A percentile compares a stretch with the other conserved stretches of the same genome.
phyloP scores from a whole-genome alignment of 2,888 invertebrate genomes.

The Chymomyza procnemis region DNA sequence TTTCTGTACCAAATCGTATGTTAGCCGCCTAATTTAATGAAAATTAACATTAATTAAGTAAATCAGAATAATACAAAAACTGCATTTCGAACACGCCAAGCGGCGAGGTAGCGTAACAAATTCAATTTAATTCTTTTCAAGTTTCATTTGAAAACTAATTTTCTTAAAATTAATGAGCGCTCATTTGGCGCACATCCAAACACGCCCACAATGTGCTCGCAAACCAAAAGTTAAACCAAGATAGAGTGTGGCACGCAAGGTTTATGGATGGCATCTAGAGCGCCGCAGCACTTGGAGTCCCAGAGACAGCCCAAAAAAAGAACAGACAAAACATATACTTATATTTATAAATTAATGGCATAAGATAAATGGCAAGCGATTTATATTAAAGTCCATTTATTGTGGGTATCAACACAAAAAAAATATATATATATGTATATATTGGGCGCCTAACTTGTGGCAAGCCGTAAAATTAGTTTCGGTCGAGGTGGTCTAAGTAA shows the following conservation, averaged over 20 bases:
- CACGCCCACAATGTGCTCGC: constrained; percentile 65
- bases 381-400: constrained; percentile 51
- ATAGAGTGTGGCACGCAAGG: constrained; percentile 11
- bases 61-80: constrained; percentile 26
- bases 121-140: constrained; percentile 59
- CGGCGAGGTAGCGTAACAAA: constrained; percentile 22
- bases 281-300: background rate
- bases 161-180: constrained; percentile 66
- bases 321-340: constrained; percentile 30
- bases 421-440: too few species aligned
- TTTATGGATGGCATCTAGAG: constrained; percentile 9
- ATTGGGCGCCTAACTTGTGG: constrained; percentile 46
- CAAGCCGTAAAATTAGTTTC: constrained; percentile 39
- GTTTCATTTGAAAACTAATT: constrained; percentile 60
- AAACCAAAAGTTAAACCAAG: constrained; percentile 14
- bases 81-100: constrained; percentile 8
- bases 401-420: constrained; percentile 42
- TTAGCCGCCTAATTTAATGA: constrained; percentile 19
- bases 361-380: constrained; percentile 63
- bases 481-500: constrained; percentile 39
- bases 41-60: constrained; percentile 64
- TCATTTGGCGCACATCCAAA: constrained; percentile 60
- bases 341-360: constrained; percentile 64
- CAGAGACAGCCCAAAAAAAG: background rate
- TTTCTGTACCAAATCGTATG: background rate